Evolutionary conservation across 1,140 invertebrate species (phyloP).

Genomic region (Bombyx mandarina): DNA sequence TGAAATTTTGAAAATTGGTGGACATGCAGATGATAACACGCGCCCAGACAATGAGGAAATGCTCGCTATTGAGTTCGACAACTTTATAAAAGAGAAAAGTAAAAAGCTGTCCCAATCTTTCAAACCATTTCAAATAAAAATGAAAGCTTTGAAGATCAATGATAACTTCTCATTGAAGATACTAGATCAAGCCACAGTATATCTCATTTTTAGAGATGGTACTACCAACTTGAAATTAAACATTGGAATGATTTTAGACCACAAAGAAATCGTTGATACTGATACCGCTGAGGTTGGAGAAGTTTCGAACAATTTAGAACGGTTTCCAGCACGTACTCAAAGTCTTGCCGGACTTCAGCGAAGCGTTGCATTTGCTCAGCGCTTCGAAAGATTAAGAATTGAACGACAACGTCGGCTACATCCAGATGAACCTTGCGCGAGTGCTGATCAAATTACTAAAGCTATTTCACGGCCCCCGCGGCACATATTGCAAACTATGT

Average conservation of each 20-base stretch:
- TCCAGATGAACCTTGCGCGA: conserved; percentile 21
- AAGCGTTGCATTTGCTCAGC: conserved; percentile 38
- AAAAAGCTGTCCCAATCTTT: conserved; percentile 52
- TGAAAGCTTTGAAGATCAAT: conserved; percentile 63
- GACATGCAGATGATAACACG: conserved; percentile 23
- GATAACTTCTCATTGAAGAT: conserved; percentile 55
- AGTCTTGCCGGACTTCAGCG: conserved; percentile 44
- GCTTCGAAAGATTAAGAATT: conserved; percentile 25
- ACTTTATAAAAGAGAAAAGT: conserved; percentile 57
- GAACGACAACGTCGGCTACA: conserved; percentile 34
- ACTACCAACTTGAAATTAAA: conserved; percentile 50
- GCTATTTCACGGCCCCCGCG: conserved; percentile 30
- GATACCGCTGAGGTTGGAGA: conserved; percentile 52
- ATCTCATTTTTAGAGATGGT: conserved; percentile 52
- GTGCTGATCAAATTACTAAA: conserved; percentile 32
- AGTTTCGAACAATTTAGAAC: conserved; percentile 46
- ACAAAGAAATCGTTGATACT: conserved; percentile 57
- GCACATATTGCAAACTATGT: conserved; percentile 21
- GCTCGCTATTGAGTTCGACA: conserved; percentile 59
- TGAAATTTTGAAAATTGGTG: conserved; percentile 40
- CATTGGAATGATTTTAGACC: conserved; percentile 58
- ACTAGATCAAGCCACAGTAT: conserved; percentile 56
- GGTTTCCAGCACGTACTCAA: conserved; percentile 44
- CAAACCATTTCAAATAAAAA: conserved; percentile 59
- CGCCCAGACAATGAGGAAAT: conserved; percentile 54